These are phyloP conservation scores for Enteromius fasciolatus DNA, from an alignment of 2,797 vertebrate genomes.

Conservation along the genomic window DNA sequence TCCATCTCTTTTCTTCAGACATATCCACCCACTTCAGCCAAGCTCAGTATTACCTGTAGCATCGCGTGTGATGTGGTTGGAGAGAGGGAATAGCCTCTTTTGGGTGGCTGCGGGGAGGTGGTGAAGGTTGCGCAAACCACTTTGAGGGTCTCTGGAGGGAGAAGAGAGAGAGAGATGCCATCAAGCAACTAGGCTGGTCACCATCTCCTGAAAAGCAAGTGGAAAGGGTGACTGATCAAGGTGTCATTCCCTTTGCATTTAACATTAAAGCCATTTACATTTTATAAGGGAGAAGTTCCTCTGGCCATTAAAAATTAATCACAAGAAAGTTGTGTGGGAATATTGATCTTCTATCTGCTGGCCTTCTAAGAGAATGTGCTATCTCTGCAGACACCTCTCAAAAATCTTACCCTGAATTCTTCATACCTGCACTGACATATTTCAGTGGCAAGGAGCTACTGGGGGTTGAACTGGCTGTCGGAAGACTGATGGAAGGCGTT, in stretches of 20 bases:
- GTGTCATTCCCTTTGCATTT: constrained; percentile 68
- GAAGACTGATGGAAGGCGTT: constrained; percentile 30
- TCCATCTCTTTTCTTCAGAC: constrained; percentile 50
- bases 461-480: constrained; percentile 39
- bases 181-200: constrained; percentile 54
- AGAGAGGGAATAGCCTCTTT: constrained; percentile 43
- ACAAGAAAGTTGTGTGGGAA: constrained; percentile 64
- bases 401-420: constrained; percentile 61
- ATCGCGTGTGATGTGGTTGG: constrained; percentile 14
- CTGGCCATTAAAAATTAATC: constrained; percentile 74
- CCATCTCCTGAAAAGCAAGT: constrained; percentile 57
- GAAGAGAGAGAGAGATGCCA: constrained; percentile 57
- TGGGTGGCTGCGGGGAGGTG: constrained; percentile 42
- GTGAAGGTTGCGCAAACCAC: constrained; percentile 46
- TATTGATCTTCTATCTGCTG: constrained; percentile 68
- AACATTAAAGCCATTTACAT: constrained; percentile 74
- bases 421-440: constrained; percentile 58
- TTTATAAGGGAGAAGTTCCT: constrained; percentile 66
- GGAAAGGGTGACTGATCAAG: constrained; percentile 67
- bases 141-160: constrained; percentile 54
- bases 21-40: constrained; percentile 47
- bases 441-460: constrained; percentile 56
- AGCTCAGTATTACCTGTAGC: constrained; percentile 35
- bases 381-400: constrained; percentile 63
- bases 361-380: constrained; percentile 66